Conservation (phyloP, 2,888 invertebrate genomes). For the Mesochorus sp. region DNA sequence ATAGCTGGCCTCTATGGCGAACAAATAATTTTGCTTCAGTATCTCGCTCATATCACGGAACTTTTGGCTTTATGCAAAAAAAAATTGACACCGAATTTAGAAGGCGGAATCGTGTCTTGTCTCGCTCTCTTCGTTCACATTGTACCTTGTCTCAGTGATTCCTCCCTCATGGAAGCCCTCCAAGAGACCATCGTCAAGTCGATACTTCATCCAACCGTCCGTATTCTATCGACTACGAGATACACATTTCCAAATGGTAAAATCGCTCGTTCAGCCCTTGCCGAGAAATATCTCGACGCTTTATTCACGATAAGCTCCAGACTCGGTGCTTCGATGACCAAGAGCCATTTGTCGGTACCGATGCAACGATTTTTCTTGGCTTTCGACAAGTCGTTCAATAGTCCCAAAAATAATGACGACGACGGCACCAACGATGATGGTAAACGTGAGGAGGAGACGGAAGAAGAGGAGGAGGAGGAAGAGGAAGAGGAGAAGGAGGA, state of each 20-base stretch:
- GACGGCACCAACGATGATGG: slow-evolving; percentile 20
- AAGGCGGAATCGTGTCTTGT: slow-evolving; percentile 94
- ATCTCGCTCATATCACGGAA: slow-evolving; percentile 94
- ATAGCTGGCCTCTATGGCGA: slow-evolving; percentile 96
- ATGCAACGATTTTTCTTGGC: slow-evolving; percentile 89
- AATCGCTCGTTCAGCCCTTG: slow-evolving; percentile 88
- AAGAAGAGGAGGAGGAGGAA: no score
- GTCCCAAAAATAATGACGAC: slow-evolving; percentile 46
- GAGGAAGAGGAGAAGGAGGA: no score
- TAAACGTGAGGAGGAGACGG: slow-evolving; percentile 56
- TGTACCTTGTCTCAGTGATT: slow-evolving; percentile 91
- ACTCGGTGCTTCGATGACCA: slow-evolving; percentile 90
- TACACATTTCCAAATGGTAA: slow-evolving; percentile 92
- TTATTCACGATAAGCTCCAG: slow-evolving; percentile 91
- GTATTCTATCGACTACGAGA: slow-evolving; percentile 90
- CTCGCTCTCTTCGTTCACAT: slow-evolving; percentile 91
- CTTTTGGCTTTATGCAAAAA: slow-evolving; percentile 91
- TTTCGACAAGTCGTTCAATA: slow-evolving; percentile 88
- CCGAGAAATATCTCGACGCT: slow-evolving; percentile 91
- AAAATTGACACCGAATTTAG: slow-evolving; percentile 91
- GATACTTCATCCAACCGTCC: slow-evolving; percentile 92
- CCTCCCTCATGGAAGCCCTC: slow-evolving; percentile 93
- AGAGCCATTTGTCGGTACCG: slow-evolving; percentile 88
- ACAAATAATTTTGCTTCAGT: slow-evolving; percentile 93
- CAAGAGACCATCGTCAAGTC: slow-evolving; percentile 93